A percentile compares a stretch with the other conserved stretches of the same genome.
phyloP scores from a whole-genome alignment of 1,140 invertebrate species.

The Zaprionus vittiger region DNA sequence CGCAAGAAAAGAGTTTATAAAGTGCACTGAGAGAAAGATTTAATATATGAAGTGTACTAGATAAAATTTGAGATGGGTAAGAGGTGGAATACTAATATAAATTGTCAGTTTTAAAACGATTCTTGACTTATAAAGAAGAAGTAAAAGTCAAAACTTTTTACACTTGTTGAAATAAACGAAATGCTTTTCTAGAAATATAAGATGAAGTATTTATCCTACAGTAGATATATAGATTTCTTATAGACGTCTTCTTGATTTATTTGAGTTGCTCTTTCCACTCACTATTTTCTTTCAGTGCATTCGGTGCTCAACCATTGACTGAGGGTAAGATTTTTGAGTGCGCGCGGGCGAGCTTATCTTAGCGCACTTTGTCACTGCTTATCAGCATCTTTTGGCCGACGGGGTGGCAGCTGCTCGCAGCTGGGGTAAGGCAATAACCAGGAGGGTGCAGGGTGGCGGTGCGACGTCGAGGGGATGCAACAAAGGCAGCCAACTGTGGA shows the following conservation, averaged over 20 bases:
- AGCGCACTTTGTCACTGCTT: slow-evolving; percentile 80
- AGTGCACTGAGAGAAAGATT: slow-evolving; percentile 16
- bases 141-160: no score
- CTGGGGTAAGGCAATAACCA: not conserved
- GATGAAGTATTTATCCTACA: no score
- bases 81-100: not conserved
- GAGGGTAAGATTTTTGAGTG: slow-evolving; percentile 25
- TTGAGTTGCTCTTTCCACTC: not conserved
- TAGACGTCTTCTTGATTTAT: no score
- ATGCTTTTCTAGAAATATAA: no score
- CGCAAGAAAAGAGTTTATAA: slow-evolving; percentile 67
- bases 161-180: no score
- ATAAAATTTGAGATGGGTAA: not conserved
- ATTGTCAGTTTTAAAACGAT: not conserved
- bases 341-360: slow-evolving; percentile 47
- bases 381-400: slow-evolving; percentile 66
- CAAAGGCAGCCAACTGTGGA: slow-evolving; percentile 27
- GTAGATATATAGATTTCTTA: no score
- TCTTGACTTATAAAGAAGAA: not conserved
- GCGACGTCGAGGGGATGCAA: slow-evolving; percentile 14
- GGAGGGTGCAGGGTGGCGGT: not conserved
- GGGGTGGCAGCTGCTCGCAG: not conserved
- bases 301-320: slow-evolving; percentile 32
- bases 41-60: not conserved
- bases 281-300: slow-evolving; percentile 9